Percentiles rank a stretch among this genome's conserved stretches.
phyloP scores from a whole-genome alignment of 2,888 invertebrate species.

The Heliconius hortense region DNA sequence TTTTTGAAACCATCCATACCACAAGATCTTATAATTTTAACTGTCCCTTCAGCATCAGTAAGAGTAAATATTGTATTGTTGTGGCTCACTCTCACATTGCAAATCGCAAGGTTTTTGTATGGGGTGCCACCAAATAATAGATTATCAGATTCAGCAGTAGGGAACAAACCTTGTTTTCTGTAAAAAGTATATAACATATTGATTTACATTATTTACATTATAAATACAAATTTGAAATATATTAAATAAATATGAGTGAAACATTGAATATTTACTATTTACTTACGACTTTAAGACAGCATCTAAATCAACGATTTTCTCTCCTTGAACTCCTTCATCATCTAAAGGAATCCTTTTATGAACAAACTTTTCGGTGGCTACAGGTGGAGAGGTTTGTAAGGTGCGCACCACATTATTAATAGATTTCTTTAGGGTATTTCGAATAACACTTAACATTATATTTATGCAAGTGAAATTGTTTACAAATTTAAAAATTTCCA shows the following conservation, averaged over 20 bases:
- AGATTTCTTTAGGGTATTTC: constrained; percentile 56
- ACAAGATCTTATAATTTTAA: constrained; percentile 86
- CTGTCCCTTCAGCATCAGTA: constrained; percentile 85
- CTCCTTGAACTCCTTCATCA: constrained; percentile 91
- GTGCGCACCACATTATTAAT: constrained; percentile 53
- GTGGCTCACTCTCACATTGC: constrained; percentile 89
- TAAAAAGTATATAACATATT: constrained; percentile 47
- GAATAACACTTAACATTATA: constrained; percentile 63
- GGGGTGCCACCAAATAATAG: constrained; percentile 88
- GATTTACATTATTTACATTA: background rate
- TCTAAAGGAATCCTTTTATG: constrained; percentile 72
- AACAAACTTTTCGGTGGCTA: constrained; percentile 65
- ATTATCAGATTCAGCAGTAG: constrained; percentile 87
- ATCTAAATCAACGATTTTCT: constrained; percentile 87
- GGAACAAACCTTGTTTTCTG: constrained; percentile 87
- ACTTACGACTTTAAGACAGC: constrained; percentile 82
- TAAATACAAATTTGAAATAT: background rate
- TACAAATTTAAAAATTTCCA: background rate
- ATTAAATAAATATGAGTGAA: background rate
- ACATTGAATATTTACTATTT: background rate
- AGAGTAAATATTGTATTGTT: constrained; percentile 95
- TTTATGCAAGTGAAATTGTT: constrained; percentile 16
- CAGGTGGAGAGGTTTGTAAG: constrained; percentile 61
- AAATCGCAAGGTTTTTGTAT: constrained; percentile 91
- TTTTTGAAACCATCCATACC: constrained; percentile 98